These are phyloP conservation scores for Cheirogaleus major DNA, from an alignment of 2,797 vertebrate species.

Conservation along the genomic window DNA sequence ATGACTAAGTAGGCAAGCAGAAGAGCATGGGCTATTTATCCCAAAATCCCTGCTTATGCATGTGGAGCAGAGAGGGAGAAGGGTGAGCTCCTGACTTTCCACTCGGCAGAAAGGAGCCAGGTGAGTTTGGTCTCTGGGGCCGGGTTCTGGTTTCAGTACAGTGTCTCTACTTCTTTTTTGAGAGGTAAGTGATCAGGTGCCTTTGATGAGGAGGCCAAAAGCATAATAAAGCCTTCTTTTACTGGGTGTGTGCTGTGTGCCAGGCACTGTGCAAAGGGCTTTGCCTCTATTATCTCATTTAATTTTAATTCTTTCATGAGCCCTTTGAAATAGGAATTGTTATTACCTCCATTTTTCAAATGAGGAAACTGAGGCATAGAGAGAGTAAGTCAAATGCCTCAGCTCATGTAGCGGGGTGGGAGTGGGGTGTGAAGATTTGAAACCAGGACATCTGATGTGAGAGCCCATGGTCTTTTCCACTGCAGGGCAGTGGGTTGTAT, in stretches of 20 bases:
- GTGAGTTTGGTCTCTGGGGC: not conserved
- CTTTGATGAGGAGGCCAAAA: not conserved
- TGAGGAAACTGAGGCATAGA: not conserved
- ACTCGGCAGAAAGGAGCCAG: not conserved
- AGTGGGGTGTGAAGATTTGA: not conserved
- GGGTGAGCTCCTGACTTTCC: not conserved
- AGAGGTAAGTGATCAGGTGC: constrained; percentile 30
- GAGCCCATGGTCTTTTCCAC: not conserved
- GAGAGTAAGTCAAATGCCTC: not conserved
- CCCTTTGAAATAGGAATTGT: not conserved
- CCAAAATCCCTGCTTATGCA: not conserved
- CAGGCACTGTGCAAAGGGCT: not conserved
- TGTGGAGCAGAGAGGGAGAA: rapidly evolving
- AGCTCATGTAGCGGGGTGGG: not conserved
- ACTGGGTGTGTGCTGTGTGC: not conserved
- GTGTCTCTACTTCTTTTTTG: not conserved
- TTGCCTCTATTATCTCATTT: not conserved
- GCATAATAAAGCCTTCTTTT: not conserved
- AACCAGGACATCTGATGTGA: too few species aligned
- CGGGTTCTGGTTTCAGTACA: not conserved
- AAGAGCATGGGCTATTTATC: not conserved
- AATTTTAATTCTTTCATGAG: not conserved
- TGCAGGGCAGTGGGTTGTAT: rapidly evolving
- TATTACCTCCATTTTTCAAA: not conserved
- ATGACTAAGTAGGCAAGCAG: not conserved